Conservation (phyloP, 2,113 vertebrate species). For the Ptilonorhynchus violaceus region DNA sequence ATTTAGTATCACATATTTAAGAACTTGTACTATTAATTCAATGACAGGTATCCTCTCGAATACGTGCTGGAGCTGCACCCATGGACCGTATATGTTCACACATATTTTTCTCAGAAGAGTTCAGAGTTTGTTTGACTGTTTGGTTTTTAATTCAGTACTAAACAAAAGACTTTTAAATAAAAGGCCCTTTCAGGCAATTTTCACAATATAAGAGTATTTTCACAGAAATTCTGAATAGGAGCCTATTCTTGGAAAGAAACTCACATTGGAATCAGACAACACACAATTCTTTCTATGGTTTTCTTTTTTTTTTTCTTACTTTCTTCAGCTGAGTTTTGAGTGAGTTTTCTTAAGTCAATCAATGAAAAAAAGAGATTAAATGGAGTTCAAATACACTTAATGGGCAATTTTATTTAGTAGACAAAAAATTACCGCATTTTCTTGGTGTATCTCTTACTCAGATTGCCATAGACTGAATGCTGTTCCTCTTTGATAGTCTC, state of each 20-base stretch:
- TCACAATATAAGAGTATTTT: neutral
- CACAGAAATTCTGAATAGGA: neutral
- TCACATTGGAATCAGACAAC: neutral
- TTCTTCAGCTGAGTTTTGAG: neutral
- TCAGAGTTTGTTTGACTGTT: neutral
- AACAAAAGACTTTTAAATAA: neutral
- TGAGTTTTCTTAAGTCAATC: neutral
- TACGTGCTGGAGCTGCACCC: neutral
- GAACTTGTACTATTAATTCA: neutral
- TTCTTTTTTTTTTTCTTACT: neutral
- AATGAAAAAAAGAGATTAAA: neutral
- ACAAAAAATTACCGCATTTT: neutral
- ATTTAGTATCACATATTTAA: neutral
- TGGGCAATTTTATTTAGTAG: neutral
- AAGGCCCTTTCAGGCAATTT: neutral
- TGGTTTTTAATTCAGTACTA: neutral
- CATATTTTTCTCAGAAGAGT: neutral
- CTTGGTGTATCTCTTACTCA: neutral
- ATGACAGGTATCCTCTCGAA: neutral
- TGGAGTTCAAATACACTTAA: neutral
- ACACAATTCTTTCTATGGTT: neutral
- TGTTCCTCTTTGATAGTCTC: neutral
- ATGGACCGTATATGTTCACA: fast-evolving
- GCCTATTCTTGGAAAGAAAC: neutral
- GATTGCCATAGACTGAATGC: neutral